Conservation (phyloP, 2,797 vertebrate genomes). For the Scyliorhinus canicula region DNA sequence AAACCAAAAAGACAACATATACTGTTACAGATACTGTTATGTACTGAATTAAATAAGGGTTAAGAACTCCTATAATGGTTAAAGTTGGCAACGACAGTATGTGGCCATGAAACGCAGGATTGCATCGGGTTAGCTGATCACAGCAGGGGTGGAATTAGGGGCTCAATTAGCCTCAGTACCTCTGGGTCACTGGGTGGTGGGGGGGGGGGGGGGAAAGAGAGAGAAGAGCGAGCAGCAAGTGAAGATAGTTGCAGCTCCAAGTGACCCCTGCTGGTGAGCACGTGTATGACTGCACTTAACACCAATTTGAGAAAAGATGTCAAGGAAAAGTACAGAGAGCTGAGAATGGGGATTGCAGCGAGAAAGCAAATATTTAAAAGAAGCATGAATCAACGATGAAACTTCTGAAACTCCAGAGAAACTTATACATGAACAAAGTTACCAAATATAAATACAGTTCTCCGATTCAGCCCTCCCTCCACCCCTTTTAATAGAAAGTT, state of each 20-base stretch:
- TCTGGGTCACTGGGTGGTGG: too few relatives aligned
- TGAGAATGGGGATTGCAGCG: not conserved
- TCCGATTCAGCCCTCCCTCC: not conserved
- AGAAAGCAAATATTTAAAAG: not conserved
- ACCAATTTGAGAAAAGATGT: not conserved
- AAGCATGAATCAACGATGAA: not conserved
- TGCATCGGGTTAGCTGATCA: not conserved
- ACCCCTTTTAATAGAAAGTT: not conserved
- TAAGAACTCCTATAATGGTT: not conserved
- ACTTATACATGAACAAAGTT: not conserved
- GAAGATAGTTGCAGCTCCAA: not conserved
- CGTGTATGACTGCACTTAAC: not conserved
- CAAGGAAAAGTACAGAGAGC: not conserved
- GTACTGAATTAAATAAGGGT: not conserved
- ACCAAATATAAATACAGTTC: not conserved
- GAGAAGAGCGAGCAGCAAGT: too few relatives aligned
- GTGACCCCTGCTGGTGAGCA: not conserved
- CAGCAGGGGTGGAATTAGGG: not conserved
- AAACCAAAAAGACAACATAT: slow-evolving; percentile 23
- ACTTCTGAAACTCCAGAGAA: not conserved
- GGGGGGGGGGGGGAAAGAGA: not conserved
- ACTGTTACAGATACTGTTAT: not conserved
- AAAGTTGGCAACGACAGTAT: not conserved
- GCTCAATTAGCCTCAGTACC: not conserved
- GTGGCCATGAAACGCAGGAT: not conserved